Conservation (phyloP, 1,140 invertebrate genomes). For the Trialeurodes vaporariorum region DNA sequence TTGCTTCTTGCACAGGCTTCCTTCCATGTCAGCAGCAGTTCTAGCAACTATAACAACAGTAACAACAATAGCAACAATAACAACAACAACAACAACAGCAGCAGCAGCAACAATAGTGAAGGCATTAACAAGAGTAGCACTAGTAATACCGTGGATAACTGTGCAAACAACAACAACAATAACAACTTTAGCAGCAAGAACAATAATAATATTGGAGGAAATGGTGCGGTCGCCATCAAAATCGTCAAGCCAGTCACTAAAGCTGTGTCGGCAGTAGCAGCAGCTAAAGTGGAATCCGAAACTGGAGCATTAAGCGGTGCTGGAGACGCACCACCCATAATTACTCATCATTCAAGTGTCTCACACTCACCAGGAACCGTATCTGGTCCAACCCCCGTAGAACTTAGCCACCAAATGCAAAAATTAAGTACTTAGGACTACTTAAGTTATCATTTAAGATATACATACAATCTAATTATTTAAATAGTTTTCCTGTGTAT, state of each 20-base stretch:
- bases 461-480: neutral
- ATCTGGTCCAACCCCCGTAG: neutral
- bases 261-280: too few species aligned
- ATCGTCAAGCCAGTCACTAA: neutral
- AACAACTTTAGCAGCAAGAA: neutral
- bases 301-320: neutral
- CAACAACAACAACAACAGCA: neutral
- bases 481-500: neutral
- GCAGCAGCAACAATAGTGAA: neutral
- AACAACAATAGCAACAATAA: too few species aligned
- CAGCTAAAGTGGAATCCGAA: neutral
- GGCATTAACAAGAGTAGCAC: too few species aligned
- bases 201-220: neutral
- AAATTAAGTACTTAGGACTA: neutral
- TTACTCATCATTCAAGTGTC: too few species aligned
- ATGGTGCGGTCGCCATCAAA: neutral
- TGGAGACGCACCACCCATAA: neutral
- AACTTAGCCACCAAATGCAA: neutral
- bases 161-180: neutral
- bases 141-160: neutral
- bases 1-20: too few species aligned
- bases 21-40: too few species aligned
- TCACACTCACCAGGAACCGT: neutral
- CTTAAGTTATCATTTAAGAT: neutral
- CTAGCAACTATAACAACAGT: too few species aligned